Evolutionary conservation across 2,113 vertebrate species (phyloP).

Genomic region (Corythornis vintsioides): DNA sequence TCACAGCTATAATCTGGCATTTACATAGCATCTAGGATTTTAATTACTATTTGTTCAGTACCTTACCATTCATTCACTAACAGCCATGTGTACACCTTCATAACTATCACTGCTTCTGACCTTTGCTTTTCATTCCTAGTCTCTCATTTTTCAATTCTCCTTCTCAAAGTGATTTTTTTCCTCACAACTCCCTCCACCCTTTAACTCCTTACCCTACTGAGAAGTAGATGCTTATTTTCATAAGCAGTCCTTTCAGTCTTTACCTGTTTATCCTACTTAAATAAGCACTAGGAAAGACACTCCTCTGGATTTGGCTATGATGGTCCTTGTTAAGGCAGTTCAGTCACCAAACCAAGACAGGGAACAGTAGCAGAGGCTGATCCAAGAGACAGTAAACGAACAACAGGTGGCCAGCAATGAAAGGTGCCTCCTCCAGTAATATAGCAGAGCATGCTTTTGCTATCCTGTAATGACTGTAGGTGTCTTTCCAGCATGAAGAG

Average conservation of each 20-base stretch:
- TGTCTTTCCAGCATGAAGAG: not conserved
- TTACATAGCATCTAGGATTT: conserved; percentile 62
- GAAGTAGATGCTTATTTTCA: not conserved
- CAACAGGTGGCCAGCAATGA: not conserved
- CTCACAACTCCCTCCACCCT: not conserved
- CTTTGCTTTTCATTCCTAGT: not conserved
- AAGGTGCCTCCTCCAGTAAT: not conserved
- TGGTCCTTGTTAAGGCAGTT: not conserved
- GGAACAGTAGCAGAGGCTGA: not conserved
- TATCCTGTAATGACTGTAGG: not conserved
- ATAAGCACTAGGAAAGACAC: not conserved
- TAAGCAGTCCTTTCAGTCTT: not conserved
- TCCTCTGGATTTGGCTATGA: not conserved
- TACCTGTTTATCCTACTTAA: not conserved
- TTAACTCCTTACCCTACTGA: not conserved
- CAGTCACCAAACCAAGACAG: not conserved
- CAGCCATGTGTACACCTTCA: not conserved
- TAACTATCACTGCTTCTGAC: not conserved
- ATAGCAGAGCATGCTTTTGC: not conserved
- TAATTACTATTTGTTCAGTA: conserved; percentile 66
- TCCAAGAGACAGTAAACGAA: not conserved
- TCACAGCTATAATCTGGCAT: conserved; percentile 65
- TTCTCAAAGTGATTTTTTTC: not conserved
- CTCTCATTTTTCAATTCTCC: not conserved
- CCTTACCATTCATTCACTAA: conserved; percentile 39